Conservation (phyloP, 1,140 invertebrate genomes). For the Lepidurus apus region DNA sequence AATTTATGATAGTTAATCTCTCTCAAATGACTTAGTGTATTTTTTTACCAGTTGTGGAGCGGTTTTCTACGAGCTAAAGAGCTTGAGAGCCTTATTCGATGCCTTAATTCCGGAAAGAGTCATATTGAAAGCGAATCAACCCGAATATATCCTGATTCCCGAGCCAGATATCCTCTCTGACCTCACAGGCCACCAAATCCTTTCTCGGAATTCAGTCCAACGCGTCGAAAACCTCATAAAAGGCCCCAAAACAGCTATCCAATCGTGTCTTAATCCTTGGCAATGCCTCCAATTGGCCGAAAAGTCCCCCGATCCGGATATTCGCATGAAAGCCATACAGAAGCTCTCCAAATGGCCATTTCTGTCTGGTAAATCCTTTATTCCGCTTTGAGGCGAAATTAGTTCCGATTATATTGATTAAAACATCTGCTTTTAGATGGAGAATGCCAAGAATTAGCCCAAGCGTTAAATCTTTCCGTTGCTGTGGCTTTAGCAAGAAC, state of each 20-base stretch:
- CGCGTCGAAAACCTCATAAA: neutral
- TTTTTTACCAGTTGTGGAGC: neutral
- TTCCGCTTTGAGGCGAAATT: neutral
- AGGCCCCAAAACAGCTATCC: neutral
- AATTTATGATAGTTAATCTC: neutral
- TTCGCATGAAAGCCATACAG: neutral
- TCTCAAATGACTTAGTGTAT: neutral
- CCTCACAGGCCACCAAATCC: neutral
- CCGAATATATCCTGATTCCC: neutral
- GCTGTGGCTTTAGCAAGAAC: neutral
- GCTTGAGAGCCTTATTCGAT: conserved; percentile 4
- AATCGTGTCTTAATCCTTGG: neutral
- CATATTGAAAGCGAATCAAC: neutral
- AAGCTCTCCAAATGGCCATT: neutral
- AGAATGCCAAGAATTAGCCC: neutral
- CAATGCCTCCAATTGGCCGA: neutral
- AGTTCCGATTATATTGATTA: neutral
- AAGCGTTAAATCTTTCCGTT: neutral
- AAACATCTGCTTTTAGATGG: neutral
- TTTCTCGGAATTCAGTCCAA: neutral
- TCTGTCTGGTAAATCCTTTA: neutral
- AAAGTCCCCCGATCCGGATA: neutral
- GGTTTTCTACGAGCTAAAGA: neutral
- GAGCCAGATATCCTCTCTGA: neutral
- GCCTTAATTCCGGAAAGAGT: neutral